These are phyloP conservation scores for Heliothis virescens DNA, from an alignment of 1,140 invertebrate species.

Conservation along the genomic window DNA sequence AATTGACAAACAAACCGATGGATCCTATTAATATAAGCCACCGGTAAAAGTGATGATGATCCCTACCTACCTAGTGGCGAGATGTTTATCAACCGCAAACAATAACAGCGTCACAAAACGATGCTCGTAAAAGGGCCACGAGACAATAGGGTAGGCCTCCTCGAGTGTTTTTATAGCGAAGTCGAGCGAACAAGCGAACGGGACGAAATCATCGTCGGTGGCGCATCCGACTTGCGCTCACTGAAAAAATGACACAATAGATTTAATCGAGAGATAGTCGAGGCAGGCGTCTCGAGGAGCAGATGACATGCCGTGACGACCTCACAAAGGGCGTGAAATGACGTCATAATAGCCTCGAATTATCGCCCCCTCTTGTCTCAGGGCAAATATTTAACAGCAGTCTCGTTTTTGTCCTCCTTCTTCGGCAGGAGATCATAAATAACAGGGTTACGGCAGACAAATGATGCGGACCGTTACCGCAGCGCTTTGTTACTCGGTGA, in stretches of 20 bases:
- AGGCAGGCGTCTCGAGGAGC: slow-evolving; percentile 84
- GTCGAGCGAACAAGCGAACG: slow-evolving; percentile 79
- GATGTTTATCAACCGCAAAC: slow-evolving; percentile 86
- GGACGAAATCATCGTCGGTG: slow-evolving; percentile 84
- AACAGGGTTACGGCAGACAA: slow-evolving; percentile 79
- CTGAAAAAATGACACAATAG: slow-evolving; percentile 84
- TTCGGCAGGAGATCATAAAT: slow-evolving; percentile 83
- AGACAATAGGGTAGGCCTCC: slow-evolving; percentile 83
- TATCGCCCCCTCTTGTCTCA: slow-evolving; percentile 86
- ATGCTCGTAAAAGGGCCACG: slow-evolving; percentile 82
- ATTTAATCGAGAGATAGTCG: slow-evolving; percentile 84
- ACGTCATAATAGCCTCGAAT: slow-evolving; percentile 86
- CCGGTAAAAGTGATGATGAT: slow-evolving; percentile 81
- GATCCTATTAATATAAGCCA: slow-evolving; percentile 77
- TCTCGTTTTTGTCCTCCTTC: slow-evolving; percentile 82
- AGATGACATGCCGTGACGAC: slow-evolving; percentile 85
- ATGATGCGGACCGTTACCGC: slow-evolving; percentile 83
- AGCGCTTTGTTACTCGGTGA: slow-evolving; percentile 78
- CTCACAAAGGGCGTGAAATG: slow-evolving; percentile 85
- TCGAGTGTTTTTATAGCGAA: slow-evolving; percentile 81
- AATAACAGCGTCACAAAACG: slow-evolving; percentile 84
- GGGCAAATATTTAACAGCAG: slow-evolving; percentile 85
- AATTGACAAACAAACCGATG: slow-evolving; percentile 79
- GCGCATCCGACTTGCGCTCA: slow-evolving; percentile 81
- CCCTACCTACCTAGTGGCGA: slow-evolving; percentile 82